phyloP scores from a whole-genome alignment of 2,113 vertebrate species.

The Periophthalmus modestus region DNA sequence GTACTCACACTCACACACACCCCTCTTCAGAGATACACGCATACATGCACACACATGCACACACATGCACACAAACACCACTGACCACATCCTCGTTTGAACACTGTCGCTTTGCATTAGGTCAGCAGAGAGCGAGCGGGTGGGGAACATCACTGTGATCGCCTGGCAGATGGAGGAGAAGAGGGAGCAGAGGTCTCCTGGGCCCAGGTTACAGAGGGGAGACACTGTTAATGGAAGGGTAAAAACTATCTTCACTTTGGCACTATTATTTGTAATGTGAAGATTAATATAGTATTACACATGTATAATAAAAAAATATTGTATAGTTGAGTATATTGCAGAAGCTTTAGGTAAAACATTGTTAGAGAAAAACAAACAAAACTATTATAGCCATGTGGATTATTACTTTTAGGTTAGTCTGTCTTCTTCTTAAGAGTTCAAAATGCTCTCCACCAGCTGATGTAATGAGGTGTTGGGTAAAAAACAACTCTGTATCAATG shows the following conservation, averaged over 20 bases:
- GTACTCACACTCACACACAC: conserved; percentile 61
- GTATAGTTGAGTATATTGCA: too few species aligned
- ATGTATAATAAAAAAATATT: not conserved
- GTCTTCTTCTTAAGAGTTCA: not conserved
- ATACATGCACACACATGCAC: conserved; percentile 38
- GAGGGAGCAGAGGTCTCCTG: conserved; percentile 85
- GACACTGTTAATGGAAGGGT: conserved; percentile 94
- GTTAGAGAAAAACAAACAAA: too few species aligned
- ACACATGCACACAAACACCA: too few species aligned
- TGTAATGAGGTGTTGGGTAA: not conserved
- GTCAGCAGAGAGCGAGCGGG: conserved; percentile 91
- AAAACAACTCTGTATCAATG: not conserved
- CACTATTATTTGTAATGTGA: not conserved
- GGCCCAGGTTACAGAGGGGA: conserved; percentile 80
- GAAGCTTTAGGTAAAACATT: too few species aligned
- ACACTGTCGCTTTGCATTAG: conserved; percentile 66
- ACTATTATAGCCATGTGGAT: too few species aligned
- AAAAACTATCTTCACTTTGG: conserved; percentile 36
- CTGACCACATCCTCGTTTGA: not conserved
- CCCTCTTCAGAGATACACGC: not conserved
- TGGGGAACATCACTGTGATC: conserved; percentile 95
- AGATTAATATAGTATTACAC: not conserved
- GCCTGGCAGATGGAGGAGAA: conserved; percentile 98
- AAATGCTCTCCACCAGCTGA: not conserved
- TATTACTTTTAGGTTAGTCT: too few species aligned